phyloP scores from a whole-genome alignment of 2,888 invertebrate species.

The Galeruca laticollis region DNA sequence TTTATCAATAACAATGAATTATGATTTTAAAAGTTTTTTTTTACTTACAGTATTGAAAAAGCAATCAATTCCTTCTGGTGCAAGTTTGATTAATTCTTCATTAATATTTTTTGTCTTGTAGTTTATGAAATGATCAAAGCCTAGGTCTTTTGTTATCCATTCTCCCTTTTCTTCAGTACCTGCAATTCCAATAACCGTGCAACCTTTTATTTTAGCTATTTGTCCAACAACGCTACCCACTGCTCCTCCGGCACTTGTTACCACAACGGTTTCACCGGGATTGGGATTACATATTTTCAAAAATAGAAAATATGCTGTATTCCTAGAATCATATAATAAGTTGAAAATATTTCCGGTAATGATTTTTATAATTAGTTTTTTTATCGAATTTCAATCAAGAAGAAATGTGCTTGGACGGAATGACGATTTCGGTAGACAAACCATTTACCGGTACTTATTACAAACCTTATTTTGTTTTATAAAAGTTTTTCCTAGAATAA shows the following conservation, averaged over 20 bases:
- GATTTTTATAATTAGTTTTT: no score
- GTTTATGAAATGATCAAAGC: slow-evolving; percentile 78
- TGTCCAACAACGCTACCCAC: slow-evolving; percentile 84
- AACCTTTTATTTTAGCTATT: slow-evolving; percentile 79
- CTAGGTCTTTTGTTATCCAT: slow-evolving; percentile 74
- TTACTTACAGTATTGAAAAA: slow-evolving; percentile 81
- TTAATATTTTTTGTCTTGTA: slow-evolving; percentile 75
- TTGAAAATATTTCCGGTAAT: not conserved
- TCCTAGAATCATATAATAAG: slow-evolving; percentile 64
- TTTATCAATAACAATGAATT: not conserved
- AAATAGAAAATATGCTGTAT: slow-evolving; percentile 81
- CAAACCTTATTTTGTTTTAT: no score
- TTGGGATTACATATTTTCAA: slow-evolving; percentile 79
- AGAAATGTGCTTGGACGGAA: no score
- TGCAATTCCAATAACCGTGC: slow-evolving; percentile 79
- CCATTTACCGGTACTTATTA: no score
- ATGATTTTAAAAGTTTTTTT: not conserved
- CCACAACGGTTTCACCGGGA: slow-evolving; percentile 78
- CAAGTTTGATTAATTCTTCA: slow-evolving; percentile 70
- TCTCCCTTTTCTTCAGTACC: slow-evolving; percentile 78
- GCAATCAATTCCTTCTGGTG: slow-evolving; percentile 79
- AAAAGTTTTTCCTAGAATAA: no score
- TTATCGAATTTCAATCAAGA: not conserved
- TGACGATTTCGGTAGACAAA: no score
- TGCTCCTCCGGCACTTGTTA: slow-evolving; percentile 82